These are phyloP conservation scores for Rotaria macrura DNA, from an alignment of 2,888 invertebrate genomes.

Conservation along the genomic window DNA sequence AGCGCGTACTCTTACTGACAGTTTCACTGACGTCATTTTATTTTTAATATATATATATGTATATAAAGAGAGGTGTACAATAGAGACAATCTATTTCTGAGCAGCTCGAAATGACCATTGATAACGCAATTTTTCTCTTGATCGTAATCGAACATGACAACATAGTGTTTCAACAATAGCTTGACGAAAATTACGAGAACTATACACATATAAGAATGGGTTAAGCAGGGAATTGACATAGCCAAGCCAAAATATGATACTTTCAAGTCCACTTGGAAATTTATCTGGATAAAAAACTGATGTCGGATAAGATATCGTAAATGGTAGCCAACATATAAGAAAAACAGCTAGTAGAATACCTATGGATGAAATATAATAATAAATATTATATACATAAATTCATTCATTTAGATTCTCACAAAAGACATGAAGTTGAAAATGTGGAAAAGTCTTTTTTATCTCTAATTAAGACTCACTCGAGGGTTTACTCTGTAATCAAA, in stretches of 20 bases:
- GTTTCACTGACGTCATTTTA: neutral
- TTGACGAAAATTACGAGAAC: slow-evolving; percentile 1
- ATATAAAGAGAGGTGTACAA: neutral
- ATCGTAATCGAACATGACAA: neutral
- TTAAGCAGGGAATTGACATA: slow-evolving; percentile 29
- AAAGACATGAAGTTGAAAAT: no score
- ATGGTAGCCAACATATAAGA: slow-evolving; percentile 32
- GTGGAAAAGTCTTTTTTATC: neutral
- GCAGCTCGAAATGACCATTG: neutral
- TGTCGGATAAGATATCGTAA: slow-evolving; percentile 29
- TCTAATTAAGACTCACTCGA: no score
- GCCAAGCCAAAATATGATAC: slow-evolving; percentile 28
- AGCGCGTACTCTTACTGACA: neutral
- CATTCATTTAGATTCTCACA: no score
- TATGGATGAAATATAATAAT: neutral
- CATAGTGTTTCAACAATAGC: slow-evolving; percentile 5
- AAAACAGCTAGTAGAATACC: slow-evolving; percentile 27
- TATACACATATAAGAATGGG: slow-evolving; percentile 32
- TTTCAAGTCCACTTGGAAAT: neutral
- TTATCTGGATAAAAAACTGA: slow-evolving; percentile 20
- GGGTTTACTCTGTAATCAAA: no score
- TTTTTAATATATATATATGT: neutral
- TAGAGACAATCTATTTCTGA: neutral
- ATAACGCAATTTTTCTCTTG: neutral
- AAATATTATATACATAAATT: no score